Evolutionary conservation across 2,113 vertebrate genomes (phyloP), one percentile per base, ranked within the genome.

Genomic region (Labeo rohita): DNA sequence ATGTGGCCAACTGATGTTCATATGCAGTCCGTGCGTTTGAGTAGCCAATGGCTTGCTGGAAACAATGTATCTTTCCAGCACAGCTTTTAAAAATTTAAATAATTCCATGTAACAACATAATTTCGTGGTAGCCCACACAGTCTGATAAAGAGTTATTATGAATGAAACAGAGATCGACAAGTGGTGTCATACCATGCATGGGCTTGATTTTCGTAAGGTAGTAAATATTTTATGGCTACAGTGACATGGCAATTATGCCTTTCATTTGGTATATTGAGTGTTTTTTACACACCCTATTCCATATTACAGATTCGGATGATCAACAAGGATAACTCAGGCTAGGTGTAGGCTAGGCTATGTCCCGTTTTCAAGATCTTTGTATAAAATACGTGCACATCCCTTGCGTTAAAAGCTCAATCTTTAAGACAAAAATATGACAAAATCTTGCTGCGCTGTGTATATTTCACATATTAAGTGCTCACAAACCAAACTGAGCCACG

Each of bases 1-100:
- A 54, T 23, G 87, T 85, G 89, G 85, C 74, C 34, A 23, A 12
- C 73, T 4, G 23, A 9, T 77, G 75, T 52, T 23, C 43, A n/a
- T 73, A 13, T 49, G 18, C 75, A 6, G 28, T 77, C 39, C 1
- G 23, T 68, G 36, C 8, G 6, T 74, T 49, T 13, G 72, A n/a
- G 18, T 4, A 68, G 59, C 21, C 3, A 23, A 61, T 36, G 12
- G 28, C 28, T 28, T 28, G 28, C 54, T 59, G 2, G 6, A 21
- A 59, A 2, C 54, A 28, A 28, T 7, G 54, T 5, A 68, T 8
- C 36, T 13, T 16, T 36, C 65, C 65, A 68, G 16, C 8, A 72
- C 2, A 28, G 2, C 28, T 43, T 72, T 8, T 3, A 9, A 21
- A 43, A 3, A 66, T 2, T 34, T 13, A 39, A 45, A 45, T 11